These are phyloP conservation scores for Sphaerophoria rueppellii DNA, from an alignment of 2,888 invertebrate species.

Conservation along the genomic window DNA sequence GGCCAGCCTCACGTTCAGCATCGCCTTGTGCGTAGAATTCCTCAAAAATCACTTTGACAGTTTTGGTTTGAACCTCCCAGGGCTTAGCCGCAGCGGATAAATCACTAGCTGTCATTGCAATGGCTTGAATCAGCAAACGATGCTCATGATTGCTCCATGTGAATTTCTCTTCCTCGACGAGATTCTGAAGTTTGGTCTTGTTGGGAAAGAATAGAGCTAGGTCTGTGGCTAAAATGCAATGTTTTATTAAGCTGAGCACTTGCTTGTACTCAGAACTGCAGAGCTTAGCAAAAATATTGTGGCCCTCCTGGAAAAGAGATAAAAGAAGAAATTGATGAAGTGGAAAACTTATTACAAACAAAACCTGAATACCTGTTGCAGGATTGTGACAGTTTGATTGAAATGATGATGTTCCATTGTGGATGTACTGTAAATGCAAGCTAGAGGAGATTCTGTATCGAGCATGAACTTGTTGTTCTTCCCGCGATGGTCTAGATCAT, in stretches of 20 bases:
- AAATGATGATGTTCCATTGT: slow-evolving; percentile 95
- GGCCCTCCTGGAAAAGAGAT: slow-evolving; percentile 87
- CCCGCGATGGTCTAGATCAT: slow-evolving; percentile 93
- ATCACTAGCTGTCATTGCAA: slow-evolving; percentile 93
- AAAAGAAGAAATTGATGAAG: background rate
- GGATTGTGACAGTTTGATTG: slow-evolving; percentile 92
- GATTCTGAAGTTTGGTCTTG: slow-evolving; percentile 84
- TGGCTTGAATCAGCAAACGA: slow-evolving; percentile 87
- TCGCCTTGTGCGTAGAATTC: slow-evolving; percentile 92
- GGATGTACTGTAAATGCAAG: slow-evolving; percentile 92
- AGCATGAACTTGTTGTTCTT: slow-evolving; percentile 94
- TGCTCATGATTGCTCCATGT: slow-evolving; percentile 87
- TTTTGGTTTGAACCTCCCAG: slow-evolving; percentile 91
- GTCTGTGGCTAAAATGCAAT: slow-evolving; percentile 93
- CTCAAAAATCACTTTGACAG: slow-evolving; percentile 91
- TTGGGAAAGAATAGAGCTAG: slow-evolving; percentile 92
- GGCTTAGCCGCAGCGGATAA: slow-evolving; percentile 92
- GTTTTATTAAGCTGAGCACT: slow-evolving; percentile 89
- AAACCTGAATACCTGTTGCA: slow-evolving; percentile 86
- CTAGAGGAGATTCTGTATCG: slow-evolving; percentile 91
- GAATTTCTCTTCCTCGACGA: slow-evolving; percentile 84
- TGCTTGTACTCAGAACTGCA: slow-evolving; percentile 89
- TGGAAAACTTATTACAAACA: background rate
- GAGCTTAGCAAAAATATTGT: slow-evolving; percentile 91
- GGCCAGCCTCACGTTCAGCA: slow-evolving; percentile 87